Evolutionary conservation across 2,797 vertebrate genomes (phyloP), one percentile per base, ranked within the genome.

Genomic region (Acomys russatus): DNA sequence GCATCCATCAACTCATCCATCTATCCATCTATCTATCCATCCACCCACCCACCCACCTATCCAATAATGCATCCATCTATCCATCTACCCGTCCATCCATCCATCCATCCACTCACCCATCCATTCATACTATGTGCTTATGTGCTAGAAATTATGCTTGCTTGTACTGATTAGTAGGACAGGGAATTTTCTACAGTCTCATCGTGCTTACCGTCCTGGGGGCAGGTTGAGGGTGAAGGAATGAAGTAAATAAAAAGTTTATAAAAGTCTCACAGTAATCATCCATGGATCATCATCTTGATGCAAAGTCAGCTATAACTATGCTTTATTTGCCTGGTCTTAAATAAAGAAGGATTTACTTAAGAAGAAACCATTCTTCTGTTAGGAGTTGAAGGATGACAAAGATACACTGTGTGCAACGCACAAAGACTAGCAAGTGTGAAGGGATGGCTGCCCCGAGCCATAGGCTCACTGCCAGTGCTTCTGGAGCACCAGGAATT

Each of bases 171-270:
- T 92, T 79, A 92, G 73, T 6, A 85, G 82, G 38, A 10, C 17
- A 92, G n/a, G n/a, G 93, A 54, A 70, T 95, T 25, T 78, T 91
- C 6, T 93, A 9, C 90, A 28, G 23, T 12, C 1, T 94, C 2
- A 49, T n/a, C n/a, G 28, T 90, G 20, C 23, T 88, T 96, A 71
- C 3, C 59, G 70, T 88, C 17, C 85, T 66, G 23, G 18, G 10
- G 22, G 78, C 30, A 33, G 23, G 22, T 1, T 28, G 73, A 10
- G 14, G 17, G 44, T 76, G 54, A 94, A 95, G 33, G 79, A 94
- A 89, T 78, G 1, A 87, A 77, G 54, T 76, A 94, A 94, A 51
- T 92, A 59, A 35, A 59, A 2, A 83, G 84, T 91, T 86, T 35
- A 38, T 68, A 89, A 73, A 82, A 44, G 9, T 73, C 89, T 77